Conservation (phyloP, 2,113 vertebrate species). For the Sclerurus mexicanus region DNA sequence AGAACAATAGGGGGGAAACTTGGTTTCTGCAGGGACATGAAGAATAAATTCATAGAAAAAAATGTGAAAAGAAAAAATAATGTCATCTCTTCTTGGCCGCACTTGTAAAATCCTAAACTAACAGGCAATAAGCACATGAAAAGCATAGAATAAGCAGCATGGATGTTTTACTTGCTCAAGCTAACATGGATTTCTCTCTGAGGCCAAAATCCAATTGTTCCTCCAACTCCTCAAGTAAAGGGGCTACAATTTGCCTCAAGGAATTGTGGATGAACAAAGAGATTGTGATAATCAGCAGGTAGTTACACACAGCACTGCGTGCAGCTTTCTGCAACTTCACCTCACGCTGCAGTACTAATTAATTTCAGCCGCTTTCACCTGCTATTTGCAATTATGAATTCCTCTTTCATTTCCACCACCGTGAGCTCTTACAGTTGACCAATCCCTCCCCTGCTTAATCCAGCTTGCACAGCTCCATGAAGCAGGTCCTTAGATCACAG, state of each 20-base stretch:
- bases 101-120: background rate
- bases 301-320: background rate
- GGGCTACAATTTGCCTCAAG: background rate
- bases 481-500: background rate
- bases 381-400: slow-evolving; percentile 17
- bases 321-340: background rate
- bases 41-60: background rate
- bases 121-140: background rate
- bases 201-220: background rate
- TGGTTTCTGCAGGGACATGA: background rate
- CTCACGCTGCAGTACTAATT: background rate
- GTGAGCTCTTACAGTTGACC: background rate
- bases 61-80: background rate
- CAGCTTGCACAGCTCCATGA: background rate
- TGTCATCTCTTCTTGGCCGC: background rate
- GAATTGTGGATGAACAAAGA: background rate
- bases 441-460: background rate
- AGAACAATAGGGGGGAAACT: background rate
- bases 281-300: background rate
- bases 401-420: background rate
- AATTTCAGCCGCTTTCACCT: background rate
- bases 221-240: background rate
- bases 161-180: background rate
- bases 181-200: background rate
- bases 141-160: background rate